These are phyloP conservation scores for Chrysotoxum bicinctum DNA, from an alignment of 2,888 invertebrate species.

Conservation along the genomic window DNA sequence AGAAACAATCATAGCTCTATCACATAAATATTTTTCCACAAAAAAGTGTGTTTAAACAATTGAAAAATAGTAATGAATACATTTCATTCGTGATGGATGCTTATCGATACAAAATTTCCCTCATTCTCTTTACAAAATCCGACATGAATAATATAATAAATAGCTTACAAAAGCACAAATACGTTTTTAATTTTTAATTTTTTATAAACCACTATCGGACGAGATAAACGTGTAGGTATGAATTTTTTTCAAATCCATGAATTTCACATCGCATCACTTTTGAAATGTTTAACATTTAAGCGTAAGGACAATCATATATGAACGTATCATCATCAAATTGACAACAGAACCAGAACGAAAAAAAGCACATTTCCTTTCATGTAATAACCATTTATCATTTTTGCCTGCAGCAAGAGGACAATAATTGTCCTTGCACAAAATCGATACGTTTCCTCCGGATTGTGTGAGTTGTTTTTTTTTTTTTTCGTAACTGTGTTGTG, in stretches of 20 bases:
- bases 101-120: too few species aligned
- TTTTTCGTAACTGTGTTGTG: slow-evolving; percentile 16
- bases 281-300: neutral
- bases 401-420: slow-evolving; percentile 60
- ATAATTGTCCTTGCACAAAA: slow-evolving; percentile 70
- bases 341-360: slow-evolving; percentile 43
- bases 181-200: too few species aligned
- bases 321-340: slow-evolving; percentile 2
- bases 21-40: too few species aligned
- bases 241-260: neutral
- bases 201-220: too few species aligned
- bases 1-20: too few species aligned
- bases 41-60: too few species aligned
- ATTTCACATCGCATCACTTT: slow-evolving; percentile 5
- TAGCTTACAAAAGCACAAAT: too few species aligned
- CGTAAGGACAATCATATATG: neutral
- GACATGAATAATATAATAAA: too few species aligned
- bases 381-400: slow-evolving; percentile 72
- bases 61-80: too few species aligned
- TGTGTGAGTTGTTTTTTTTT: slow-evolving; percentile 3
- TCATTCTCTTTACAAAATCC: too few species aligned
- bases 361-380: slow-evolving; percentile 61
- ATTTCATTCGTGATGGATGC: too few species aligned
- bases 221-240: too few species aligned
- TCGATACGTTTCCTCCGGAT: slow-evolving; percentile 62